Base-by-base conservation (phyloP, 2,888 invertebrate species). In the Linnaemya vulpina region DNA sequence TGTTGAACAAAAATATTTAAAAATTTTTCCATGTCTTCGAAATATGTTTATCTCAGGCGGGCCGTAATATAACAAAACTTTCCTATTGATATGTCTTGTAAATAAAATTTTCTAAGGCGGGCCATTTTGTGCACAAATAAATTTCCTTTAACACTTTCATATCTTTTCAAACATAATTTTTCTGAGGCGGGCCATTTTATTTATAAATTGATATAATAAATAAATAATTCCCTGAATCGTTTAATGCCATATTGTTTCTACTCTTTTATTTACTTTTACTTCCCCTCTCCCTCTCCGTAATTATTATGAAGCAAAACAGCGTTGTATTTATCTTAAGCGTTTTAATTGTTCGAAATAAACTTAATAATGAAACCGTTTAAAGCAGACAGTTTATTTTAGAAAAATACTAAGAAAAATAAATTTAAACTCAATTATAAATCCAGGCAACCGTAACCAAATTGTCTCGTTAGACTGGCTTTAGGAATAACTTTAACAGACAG, bases 361-460 rank as follows among this genome's bases (percentile, higher is more conserved):
- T 3, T 8, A 63, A 55, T 62, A 68, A 78, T 70, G 60, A 17
- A 43, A 71, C 4, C 49, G 49, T 51, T 78, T 70, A 49, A 60
- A 20, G 49, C 68, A 89, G 89, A 90, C 88, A 65, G 11, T 70
- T 53, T 38, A 51, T 20, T 22, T 51, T 68, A 8, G 22, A 67
- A 65, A 55, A 22, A 65, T 63, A 53, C 13, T 3, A n/a, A 8
- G 0, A 4, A 20, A 20, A 20, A 51, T 51, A 9, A 9, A 20
- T 51, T 7, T 20, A 51, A 17, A 20, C 90, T 89, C 86, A 89
- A 90, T 88, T 87, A 88, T 77, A 86, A 89, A 88, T 89, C 89
- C 89, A 88, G 88, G 89, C 86, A 87, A 90, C 89, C 90, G 90
- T 88, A 91, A 91, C 90, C 89, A 81, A 80, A 78, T 77, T 76